Base-by-base conservation (phyloP, 2,797 vertebrate species). In the Trachops cirrhosus region DNA sequence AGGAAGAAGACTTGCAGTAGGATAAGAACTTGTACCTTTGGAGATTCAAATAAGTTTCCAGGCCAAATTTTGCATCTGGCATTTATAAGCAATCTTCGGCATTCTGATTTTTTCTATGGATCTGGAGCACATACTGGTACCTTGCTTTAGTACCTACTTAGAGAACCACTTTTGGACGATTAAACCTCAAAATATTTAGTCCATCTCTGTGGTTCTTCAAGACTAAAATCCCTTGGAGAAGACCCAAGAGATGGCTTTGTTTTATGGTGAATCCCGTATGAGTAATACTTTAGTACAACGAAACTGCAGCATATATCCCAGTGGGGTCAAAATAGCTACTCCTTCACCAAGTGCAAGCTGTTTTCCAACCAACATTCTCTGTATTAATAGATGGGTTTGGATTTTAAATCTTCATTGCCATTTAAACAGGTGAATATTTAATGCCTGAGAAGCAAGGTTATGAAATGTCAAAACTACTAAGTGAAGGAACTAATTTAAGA, bases 351-450 rank as follows among this genome's bases (percentile, higher is more conserved):
- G 19, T 91, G 39, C 5, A 57, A 79, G 62, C 80, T 94, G 46
- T 86, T 93, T 70, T 41, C 94, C 67, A 82, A 82, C 57, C 80
- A 57, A 59, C 37, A 86, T 3, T 59, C 22, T 79, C 21, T 86
- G 37, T 91, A 96, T 94, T 88, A 98, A 95, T 0, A 94, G 34
- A 75, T 67, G 26, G 41, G 22, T 37, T 96, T 80, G 75, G 57
- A 84, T 96, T 96, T 97, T 89, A 94, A 75, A 91, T 77, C 77
- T 97, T 94, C 79, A 95, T 57, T 97, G 77, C 48, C 93, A 96
- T 91, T 98, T 98, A 95, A 98, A 92, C 39, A 98, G 70, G 93
- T 98, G 75, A 97, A 94, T 97, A 96, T 95, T 96, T 97, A 96
- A 97, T 95, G 95, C 39, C 91, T 86, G 95, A 97, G 94, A 59